These are phyloP conservation scores for Schizopygopsis pylzovi DNA, from an alignment of 2,797 vertebrate species.

Conservation along the genomic window DNA sequence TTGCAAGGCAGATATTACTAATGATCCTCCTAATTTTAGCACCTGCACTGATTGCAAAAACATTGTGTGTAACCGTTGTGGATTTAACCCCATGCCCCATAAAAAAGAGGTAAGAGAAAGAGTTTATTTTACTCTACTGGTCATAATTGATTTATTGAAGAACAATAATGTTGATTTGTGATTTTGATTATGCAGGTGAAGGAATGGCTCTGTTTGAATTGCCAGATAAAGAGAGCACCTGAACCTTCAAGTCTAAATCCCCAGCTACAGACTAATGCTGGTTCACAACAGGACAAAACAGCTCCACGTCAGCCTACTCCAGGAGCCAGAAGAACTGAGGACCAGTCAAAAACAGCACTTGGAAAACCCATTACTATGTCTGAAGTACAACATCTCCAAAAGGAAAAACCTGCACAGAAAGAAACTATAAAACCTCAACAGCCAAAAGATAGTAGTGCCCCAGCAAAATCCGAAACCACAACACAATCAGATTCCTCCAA, in stretches of 20 bases:
- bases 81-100: constrained; percentile 86
- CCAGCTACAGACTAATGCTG: constrained; percentile 62
- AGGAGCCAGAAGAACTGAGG: constrained; percentile 61
- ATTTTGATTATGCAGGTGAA: constrained; percentile 72
- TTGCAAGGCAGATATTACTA: constrained; percentile 82
- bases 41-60: constrained; percentile 85
- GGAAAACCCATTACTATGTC: background rate
- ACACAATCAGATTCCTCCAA: constrained; percentile 47
- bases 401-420: constrained; percentile 36
- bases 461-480: constrained; percentile 27
- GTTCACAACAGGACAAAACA: constrained; percentile 39
- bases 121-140: background rate
- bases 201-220: constrained; percentile 90
- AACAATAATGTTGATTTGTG: constrained; percentile 3
- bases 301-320: constrained; percentile 52
- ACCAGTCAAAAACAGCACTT: constrained; percentile 53
- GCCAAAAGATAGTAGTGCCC: constrained; percentile 40
- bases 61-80: constrained; percentile 85
- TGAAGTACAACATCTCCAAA: background rate
- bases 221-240: constrained; percentile 78
- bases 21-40: constrained; percentile 82
- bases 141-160: background rate
- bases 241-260: constrained; percentile 41
- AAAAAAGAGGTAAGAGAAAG: constrained; percentile 69
- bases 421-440: constrained; percentile 14